Percentiles rank a stretch among this genome's conserved stretches.
phyloP scores from a whole-genome alignment of 2,888 invertebrate genomes.

The Cheilosia vulpina region DNA sequence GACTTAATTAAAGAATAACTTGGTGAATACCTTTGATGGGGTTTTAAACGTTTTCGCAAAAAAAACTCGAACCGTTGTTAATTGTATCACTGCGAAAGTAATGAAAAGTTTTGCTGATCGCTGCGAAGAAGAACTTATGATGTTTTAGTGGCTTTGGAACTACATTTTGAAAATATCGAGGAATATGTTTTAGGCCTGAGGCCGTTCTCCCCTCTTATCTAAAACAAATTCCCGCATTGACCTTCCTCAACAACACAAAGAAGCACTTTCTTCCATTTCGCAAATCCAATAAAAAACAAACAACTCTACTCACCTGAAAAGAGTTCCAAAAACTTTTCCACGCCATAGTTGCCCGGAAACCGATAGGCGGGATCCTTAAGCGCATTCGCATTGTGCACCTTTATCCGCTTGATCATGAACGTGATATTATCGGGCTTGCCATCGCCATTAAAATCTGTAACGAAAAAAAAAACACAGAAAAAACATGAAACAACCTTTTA shows the following conservation, averaged over 20 bases:
- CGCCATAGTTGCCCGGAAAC: conserved; percentile 97
- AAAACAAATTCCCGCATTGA: too few species aligned
- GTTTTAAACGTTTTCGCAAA: too few species aligned
- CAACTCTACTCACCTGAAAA: conserved; percentile 91
- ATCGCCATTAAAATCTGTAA: conserved; percentile 95
- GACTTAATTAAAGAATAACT: too few species aligned
- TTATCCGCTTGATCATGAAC: conserved; percentile 97
- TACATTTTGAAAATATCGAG: too few species aligned
- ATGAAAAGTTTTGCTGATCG: too few species aligned
- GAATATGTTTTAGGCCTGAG: too few species aligned
- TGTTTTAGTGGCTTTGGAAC: too few species aligned
- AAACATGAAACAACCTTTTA: not conserved
- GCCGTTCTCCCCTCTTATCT: too few species aligned
- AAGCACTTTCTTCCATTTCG: not conserved
- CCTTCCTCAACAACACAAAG: not conserved
- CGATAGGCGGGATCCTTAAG: conserved; percentile 93
- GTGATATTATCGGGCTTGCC: conserved; percentile 96
- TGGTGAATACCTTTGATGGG: too few species aligned
- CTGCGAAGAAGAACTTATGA: too few species aligned
- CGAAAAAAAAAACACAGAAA: not conserved
- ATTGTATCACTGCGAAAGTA: too few species aligned
- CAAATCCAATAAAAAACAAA: not conserved
- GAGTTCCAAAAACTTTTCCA: conserved; percentile 98
- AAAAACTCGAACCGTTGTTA: too few species aligned
- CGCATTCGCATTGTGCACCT: conserved; percentile 94